Percentiles rank a stretch among this genome's conserved stretches.
These are phyloP conservation scores for Phoxinus dragarum DNA, from an alignment of 2,797 vertebrate genomes.

Conservation along the genomic window DNA sequence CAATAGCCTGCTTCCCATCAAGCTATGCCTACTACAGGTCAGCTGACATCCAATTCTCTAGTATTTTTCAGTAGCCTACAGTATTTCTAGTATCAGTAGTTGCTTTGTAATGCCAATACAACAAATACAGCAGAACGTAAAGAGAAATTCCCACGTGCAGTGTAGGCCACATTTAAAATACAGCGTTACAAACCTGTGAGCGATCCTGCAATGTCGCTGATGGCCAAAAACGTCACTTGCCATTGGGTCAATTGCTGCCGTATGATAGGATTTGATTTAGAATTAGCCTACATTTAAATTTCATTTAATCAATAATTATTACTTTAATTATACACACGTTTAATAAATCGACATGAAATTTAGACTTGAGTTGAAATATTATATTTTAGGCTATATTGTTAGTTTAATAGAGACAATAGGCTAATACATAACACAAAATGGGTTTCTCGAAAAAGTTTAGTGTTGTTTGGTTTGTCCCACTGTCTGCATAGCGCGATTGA, in stretches of 20 bases:
- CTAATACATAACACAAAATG: background rate
- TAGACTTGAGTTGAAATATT: background rate
- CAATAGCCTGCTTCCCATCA: background rate
- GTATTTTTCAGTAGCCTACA: background rate
- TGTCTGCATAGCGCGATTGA: background rate
- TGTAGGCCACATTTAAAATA: background rate
- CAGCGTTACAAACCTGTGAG: background rate
- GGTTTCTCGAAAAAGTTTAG: background rate
- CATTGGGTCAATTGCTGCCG: background rate
- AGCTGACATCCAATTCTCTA: background rate
- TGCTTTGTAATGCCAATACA: background rate
- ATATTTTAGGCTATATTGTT: background rate
- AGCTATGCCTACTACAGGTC: background rate
- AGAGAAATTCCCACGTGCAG: background rate
- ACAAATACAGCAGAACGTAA: background rate
- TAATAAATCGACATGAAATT: background rate
- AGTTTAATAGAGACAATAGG: background rate
- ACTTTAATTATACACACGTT: background rate
- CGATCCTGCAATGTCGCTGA: background rate
- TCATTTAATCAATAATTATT: background rate
- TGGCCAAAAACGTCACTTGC: background rate
- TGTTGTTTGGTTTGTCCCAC: background rate
- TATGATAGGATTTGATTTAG: background rate
- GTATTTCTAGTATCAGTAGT: background rate
- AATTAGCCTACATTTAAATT: background rate